Evolutionary conservation across 2,888 invertebrate species (phyloP), one percentile per base, ranked within the genome.

Genomic region (Drosophila histrio): DNA sequence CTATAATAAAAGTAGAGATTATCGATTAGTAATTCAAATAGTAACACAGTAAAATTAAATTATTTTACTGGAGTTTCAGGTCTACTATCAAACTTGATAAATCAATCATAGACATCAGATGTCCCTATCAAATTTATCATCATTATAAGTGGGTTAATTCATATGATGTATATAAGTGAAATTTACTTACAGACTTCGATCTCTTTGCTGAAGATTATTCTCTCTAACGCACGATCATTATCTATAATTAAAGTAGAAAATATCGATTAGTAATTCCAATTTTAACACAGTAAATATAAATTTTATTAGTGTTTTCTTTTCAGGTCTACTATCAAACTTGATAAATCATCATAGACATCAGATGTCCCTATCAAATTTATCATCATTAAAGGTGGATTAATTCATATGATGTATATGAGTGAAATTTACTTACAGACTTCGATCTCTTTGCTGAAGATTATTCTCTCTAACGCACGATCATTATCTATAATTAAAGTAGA

Each of bases 321-420:
- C 22, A 32, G 22, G 15, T 28, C 22, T 43, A 22, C n/a, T 44
- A 47, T 74, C 66, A 53, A 64, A 54, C 15, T 32, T 22, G 71
- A 82, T 66, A 79, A 70, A 64, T 81, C 70, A 58, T 80, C 62
- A 79, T 65, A 39, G 53, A 54, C 30, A 36, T 80, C 77, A 70
- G 71, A 24, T 77, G 80, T 79, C 77, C 65, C 69, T 72, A 80
- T 83, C 83, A 24, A 17, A 41, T 0, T 5, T 72, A 2, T 78
- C 75, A 85, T 81, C 68, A 72, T 41, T 9, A 52, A 50, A 43
- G 15, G 15, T 22, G 8, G 15, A n/a, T 6, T 44, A 44, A 24
- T 8, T 54, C 1, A 2, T 26, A 24, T 0, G 17, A 17, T n/a
- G n/a, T n/a, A 24, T 53, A 0, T 34, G 6, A n/a, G 2, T 17